Base-by-base conservation (phyloP, 2,113 vertebrate species). In the Steatornis caripensis region DNA sequence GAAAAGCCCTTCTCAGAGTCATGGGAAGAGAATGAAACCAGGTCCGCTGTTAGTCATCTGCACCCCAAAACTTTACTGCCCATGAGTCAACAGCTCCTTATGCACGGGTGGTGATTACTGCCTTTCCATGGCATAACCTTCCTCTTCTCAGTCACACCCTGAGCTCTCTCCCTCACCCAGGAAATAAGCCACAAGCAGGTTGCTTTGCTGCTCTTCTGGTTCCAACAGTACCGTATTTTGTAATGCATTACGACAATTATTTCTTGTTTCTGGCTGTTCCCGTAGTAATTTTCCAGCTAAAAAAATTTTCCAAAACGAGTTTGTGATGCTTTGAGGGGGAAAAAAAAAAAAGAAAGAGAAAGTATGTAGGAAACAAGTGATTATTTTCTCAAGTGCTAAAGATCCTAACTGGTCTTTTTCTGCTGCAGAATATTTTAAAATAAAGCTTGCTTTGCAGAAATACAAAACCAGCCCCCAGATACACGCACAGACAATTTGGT, bases 61-160 rank as follows among this genome's bases (percentile, higher is more conserved):
- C 43, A 61, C 43, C 41, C 54, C 84, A 86, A 72, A 86, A 83
- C 20, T 53, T 65, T 36, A 57, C 49, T 77, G 61, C 6, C 53
- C 49, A 27, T 91, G 80, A 60, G 71, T 68, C 83, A 95, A 36
- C 26, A 87, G 34, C 43, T 89, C 46, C 54, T 76, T 74, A 60
- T 62, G 93, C 46, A 41, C 3, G 20, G 32, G 22, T 82, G 57
- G 65, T 15, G 36, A 89, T 83, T 76, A 66, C 41, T 58, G 74
- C 51, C 58, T 48, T 84, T 89, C 72, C 76, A 79, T 53, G 64
- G 60, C 51, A 92, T 9, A 87, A 87, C 55, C 27, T 55, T 94
- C 30, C 64, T 77, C 79, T 93, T 90, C 95, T 81, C 95, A 93
- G 93, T 81, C 86, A 92, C 93, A 90, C 79, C 89, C 71, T 41